phyloP scores from a whole-genome alignment of 2,888 invertebrate genomes.

The Calameuta idolon region DNA sequence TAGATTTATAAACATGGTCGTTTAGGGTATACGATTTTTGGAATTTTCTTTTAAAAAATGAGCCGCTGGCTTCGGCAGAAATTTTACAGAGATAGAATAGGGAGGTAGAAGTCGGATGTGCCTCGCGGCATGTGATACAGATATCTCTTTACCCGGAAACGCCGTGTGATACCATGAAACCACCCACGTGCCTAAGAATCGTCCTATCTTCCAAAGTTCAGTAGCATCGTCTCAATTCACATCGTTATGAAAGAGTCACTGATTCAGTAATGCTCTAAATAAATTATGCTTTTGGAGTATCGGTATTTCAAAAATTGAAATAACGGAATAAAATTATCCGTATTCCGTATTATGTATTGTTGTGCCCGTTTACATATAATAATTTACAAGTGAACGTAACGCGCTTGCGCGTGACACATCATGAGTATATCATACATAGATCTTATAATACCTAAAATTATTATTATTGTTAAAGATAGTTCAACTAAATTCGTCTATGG shows the following conservation, averaged over 20 bases:
- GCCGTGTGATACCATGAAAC: slow-evolving; percentile 37
- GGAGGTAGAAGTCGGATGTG: slow-evolving; percentile 47
- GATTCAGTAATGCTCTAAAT: not conserved
- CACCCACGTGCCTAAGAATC: slow-evolving; percentile 43
- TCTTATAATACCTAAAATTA: not conserved
- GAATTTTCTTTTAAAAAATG: not conserved
- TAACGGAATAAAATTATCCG: not conserved
- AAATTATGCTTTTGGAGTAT: not conserved
- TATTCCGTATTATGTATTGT: not conserved
- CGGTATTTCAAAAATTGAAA: not conserved
- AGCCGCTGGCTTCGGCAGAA: slow-evolving; percentile 10
- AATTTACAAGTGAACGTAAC: not conserved
- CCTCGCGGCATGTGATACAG: slow-evolving; percentile 38
- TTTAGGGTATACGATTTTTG: too few relatives aligned
- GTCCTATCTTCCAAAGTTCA: slow-evolving; percentile 20
- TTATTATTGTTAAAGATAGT: not conserved
- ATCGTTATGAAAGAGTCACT: not conserved
- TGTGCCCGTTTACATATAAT: not conserved
- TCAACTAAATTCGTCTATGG: not conserved
- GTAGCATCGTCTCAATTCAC: not conserved
- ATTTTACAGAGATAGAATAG: slow-evolving; percentile 9
- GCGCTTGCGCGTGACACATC: not conserved
- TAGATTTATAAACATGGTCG: too few relatives aligned
- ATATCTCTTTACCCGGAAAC: slow-evolving; percentile 59
- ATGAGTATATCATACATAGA: not conserved